Conservation (phyloP, 2,113 vertebrate genomes). For the Syrmaticus mikado region DNA sequence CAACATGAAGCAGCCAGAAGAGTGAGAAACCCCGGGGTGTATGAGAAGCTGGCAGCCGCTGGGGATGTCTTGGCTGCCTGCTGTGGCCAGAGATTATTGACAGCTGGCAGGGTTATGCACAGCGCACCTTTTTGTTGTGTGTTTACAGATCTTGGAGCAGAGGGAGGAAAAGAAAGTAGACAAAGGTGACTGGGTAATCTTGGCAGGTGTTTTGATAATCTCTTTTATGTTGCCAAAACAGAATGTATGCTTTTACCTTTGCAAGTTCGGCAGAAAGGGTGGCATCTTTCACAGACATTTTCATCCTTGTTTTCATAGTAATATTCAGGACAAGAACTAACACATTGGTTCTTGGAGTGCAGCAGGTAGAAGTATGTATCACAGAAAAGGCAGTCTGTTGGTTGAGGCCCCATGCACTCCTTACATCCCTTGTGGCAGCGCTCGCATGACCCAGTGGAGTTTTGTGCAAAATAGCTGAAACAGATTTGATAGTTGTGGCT, state of each 20-base stretch:
- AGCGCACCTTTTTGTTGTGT: not conserved
- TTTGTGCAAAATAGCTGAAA: constrained; percentile 86
- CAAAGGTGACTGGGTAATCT: not conserved
- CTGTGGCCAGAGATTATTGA: not conserved
- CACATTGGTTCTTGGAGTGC: constrained; percentile 75
- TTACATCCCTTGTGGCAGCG: constrained; percentile 86
- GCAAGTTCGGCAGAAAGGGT: constrained; percentile 87
- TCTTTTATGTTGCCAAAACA: not conserved
- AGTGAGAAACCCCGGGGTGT: not conserved
- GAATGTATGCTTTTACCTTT: constrained; percentile 71
- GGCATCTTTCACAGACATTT: constrained; percentile 83
- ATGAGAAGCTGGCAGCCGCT: accelerated
- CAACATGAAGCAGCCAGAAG: not conserved
- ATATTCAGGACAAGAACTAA: constrained; percentile 82
- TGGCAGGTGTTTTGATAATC: not conserved
- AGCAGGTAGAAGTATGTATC: constrained; percentile 80
- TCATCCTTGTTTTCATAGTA: constrained; percentile 73
- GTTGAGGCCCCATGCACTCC: constrained; percentile 76
- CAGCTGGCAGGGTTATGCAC: accelerated
- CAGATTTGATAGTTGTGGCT: not conserved
- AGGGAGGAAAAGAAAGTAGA: not conserved
- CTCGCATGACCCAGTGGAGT: constrained; percentile 74
- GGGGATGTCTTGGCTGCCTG: not conserved
- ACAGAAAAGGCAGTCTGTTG: constrained; percentile 85
- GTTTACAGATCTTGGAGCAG: not conserved